Evolutionary conservation across 2,797 vertebrate genomes (phyloP), one percentile per base, ranked within the genome.

Genomic region (Hapalemur alaotrensis): DNA sequence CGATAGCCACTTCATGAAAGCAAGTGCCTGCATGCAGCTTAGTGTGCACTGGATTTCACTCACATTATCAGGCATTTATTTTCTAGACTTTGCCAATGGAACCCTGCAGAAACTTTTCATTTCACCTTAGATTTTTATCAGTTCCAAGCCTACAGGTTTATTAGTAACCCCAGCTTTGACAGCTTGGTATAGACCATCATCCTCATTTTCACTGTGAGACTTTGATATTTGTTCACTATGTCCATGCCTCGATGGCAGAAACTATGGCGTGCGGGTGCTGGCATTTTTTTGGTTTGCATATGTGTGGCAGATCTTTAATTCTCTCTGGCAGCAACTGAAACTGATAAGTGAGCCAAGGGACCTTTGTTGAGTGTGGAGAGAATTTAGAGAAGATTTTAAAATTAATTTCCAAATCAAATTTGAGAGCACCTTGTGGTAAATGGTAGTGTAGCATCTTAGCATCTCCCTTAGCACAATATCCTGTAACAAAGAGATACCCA

Each of bases 361-460:
- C 5, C 4, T 52, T 41, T 52, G 10, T 15, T 52, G 84, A 80
- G 12, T 10, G 9, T 63, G 5, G 12, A 90, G 43, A 73, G 46
- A 91, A 88, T 76, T 85, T 59, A 92, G 38, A 79, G 17, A 80
- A 52, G 63, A 72, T 89, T 83, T 84, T 87, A 70, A 92, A 70
- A 46, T 95, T 88, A 38, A 70, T 95, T 91, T 87, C 52, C 72
- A 88, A 65, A 78, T 96, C 23, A 65, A 78, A 73, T 85, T 57
- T 93, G 90, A 69, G 57, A 84, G 25, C 69, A 46, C 30, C 18
- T 89, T 67, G 41, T 88, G 22, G 25, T 25, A 32, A 95, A 35
- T 70, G 46, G 80, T n/a, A 78, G 25, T n/a, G 28, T 13, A 88
- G 14, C 41, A 38, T 50, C 32, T 72, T 65, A 88, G 17, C 35